phyloP scores from a whole-genome alignment of 2,888 invertebrate genomes.

The Eupithecia inturbata region DNA sequence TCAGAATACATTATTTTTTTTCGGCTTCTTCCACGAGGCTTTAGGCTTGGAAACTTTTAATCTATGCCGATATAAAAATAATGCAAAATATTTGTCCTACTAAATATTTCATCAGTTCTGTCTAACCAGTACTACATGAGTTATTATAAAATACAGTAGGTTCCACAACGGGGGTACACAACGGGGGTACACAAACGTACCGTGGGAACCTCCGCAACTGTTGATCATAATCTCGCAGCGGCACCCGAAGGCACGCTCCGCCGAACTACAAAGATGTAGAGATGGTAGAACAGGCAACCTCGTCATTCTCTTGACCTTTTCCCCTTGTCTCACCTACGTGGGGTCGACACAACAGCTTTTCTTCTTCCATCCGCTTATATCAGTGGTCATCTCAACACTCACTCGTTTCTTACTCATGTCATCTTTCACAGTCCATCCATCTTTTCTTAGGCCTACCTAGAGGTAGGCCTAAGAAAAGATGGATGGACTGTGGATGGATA shows the following conservation, averaged over 20 bases:
- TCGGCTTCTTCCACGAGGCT: neutral
- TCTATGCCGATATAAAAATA: too few relatives aligned
- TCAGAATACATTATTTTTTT: too few relatives aligned
- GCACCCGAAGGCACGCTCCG: neutral
- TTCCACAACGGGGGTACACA: neutral
- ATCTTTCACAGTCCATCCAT: too few relatives aligned
- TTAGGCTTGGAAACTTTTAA: neutral
- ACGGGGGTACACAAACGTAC: neutral
- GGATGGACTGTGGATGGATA: too few relatives aligned
- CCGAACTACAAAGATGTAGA: neutral
- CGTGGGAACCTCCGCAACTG: conserved; percentile 1
- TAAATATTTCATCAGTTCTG: neutral
- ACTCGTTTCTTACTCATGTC: too few relatives aligned
- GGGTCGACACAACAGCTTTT: too few relatives aligned
- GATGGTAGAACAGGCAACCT: neutral
- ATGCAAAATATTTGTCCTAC: neutral
- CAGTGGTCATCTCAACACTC: too few relatives aligned
- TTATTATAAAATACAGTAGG: neutral
- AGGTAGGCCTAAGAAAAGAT: too few relatives aligned
- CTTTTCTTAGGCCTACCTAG: too few relatives aligned
- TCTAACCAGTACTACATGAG: neutral
- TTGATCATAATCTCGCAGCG: conserved; percentile 8
- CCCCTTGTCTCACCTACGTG: too few relatives aligned
- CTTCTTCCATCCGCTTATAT: too few relatives aligned
- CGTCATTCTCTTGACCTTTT: neutral